Base-by-base conservation (phyloP, 2,797 vertebrate genomes). In the Enteromius trimaculatus region DNA sequence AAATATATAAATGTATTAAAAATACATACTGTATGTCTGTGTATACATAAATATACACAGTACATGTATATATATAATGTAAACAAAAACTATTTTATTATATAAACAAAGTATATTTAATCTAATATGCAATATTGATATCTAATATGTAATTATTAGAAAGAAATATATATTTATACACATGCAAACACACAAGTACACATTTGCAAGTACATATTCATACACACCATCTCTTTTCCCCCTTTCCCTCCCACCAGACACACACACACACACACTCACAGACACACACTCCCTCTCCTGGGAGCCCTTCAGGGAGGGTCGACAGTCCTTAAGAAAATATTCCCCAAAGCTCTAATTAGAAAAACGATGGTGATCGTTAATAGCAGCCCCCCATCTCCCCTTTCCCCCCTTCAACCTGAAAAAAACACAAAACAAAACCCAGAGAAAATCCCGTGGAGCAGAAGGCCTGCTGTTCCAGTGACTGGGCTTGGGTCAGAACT, bases 281-380 rank as follows among this genome's bases (percentile, higher is more conserved):
- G 23, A 64, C 77, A 85, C 80, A 44, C 80, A 26, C 69, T 65
- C 39, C 71, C 80, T 78, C 86, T 84, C 79, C 83, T 85, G 91
- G 90, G 92, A 91, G 90, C 91, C 92, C 90, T 86, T 85, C 90
- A 92, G 91, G 93, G 91, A 94, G 92, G 90, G 91, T 91, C 86
- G 86, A 89, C 92, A 88, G 89, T 91, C 89, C 92, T 93, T 92
- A 94, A 93, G 90, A 94, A 94, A 95, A 95, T 93, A 94, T 93
- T 95, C 93, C 93, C 93, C 88, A 92, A 93, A 94, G 94, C 92
- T 93, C 93, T 94, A 95, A 95, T 95, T 95, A 94, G 91, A 95
- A 94, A 94, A 95, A 93, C 89, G 91, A 94, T 91, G 91, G 91
- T 82, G 91, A 92, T 94, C 83, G 87, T 93, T 95, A 95, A 94